Base-by-base conservation (phyloP, 2,888 invertebrate species). In the Panopea generosa region DNA sequence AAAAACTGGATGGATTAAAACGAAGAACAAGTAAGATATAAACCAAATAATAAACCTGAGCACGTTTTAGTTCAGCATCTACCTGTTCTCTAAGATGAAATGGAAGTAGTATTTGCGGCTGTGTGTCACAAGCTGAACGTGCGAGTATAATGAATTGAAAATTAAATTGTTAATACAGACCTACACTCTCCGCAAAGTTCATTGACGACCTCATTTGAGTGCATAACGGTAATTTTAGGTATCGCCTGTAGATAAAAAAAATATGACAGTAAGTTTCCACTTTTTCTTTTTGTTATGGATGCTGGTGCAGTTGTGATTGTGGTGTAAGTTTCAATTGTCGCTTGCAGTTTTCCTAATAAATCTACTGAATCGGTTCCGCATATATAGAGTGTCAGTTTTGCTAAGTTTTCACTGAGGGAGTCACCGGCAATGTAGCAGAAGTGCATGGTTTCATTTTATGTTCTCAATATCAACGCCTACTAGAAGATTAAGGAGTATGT, bases 1-100 rank as follows among this genome's bases (percentile, higher is more conserved):
- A n/a, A n/a, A n/a, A n/a, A n/a, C n/a, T n/a, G n/a, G n/a, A n/a
- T n/a, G n/a, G n/a, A n/a, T n/a, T n/a, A n/a, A n/a, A n/a, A n/a
- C n/a, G n/a, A n/a, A n/a, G n/a, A n/a, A n/a, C n/a, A n/a, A n/a
- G n/a, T n/a, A n/a, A n/a, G n/a, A n/a, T n/a, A n/a, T n/a, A n/a
- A n/a, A n/a, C n/a, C n/a, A n/a, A 22, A 87, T 87, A n/a, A 87
- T 71, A 63, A 79, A 84, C 9, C 72, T 45, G 11, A 75, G 59
- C 49, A 79, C 60, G 53, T 47, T 77, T 60, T 16, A 86, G 61
- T 50, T 86, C 80, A 20, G 61, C 29, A 57, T 82, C 79, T 1
- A 85, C 71, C n/a, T n/a, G n/a, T 26, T 77, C 62, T 2, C 81
- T 45, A 4, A 82, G n/a, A 43, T 81, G 82, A 65, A 84, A 86